phyloP scores from a whole-genome alignment of 2,113 vertebrate genomes.

The Atherinomorus stipes region DNA sequence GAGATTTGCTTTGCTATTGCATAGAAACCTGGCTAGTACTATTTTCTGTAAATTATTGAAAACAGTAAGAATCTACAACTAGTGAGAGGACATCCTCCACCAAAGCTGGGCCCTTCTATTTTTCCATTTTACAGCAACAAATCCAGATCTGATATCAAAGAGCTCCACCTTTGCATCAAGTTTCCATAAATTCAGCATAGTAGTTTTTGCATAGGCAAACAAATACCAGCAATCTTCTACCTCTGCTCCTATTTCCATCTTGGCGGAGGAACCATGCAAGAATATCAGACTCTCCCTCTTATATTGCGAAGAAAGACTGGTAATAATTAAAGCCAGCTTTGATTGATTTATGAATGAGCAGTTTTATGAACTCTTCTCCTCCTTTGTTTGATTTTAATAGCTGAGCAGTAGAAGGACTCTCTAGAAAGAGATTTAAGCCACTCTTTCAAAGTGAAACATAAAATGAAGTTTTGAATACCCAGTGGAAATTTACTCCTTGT shows the following conservation, averaged over 20 bases:
- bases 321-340: conserved; percentile 33
- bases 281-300: background rate
- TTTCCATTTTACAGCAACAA: background rate
- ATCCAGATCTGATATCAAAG: background rate
- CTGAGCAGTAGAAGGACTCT: background rate
- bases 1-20: no score
- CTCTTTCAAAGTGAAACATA: conserved; percentile 24
- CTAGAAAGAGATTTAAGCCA: conserved; percentile 14
- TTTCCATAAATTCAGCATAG: background rate
- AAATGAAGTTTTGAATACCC: conserved; percentile 28
- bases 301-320: background rate
- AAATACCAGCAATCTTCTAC: background rate
- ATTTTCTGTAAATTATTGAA: conserved; percentile 9
- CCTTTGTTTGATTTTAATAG: background rate
- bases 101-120: background rate
- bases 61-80: background rate
- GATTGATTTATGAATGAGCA: conserved; percentile 12
- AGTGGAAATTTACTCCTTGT: background rate
- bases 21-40: no score
- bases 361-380: conserved; percentile 3
- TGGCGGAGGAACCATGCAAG: background rate
- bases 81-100: background rate
- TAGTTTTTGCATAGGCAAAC: background rate
- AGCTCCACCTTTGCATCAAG: background rate
- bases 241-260: background rate